Base-by-base conservation (phyloP, 2,797 vertebrate genomes). In the Aulostomus chinensis region DNA sequence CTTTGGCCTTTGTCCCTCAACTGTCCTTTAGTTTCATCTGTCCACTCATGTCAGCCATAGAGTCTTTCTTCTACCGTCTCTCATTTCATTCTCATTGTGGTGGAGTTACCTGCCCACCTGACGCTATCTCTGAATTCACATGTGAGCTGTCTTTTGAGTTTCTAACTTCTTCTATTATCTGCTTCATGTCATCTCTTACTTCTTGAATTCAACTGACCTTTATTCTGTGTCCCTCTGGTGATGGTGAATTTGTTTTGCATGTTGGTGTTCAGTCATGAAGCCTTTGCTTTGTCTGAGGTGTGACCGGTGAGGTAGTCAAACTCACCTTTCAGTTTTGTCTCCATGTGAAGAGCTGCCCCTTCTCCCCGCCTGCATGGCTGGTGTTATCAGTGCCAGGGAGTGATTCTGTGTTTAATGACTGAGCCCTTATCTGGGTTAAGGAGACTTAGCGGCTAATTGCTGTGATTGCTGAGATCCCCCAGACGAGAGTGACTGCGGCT, bases 401-500 rank as follows among this genome's bases (percentile, higher is more conserved):
- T 87, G 90, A 89, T 86, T 70, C 84, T 84, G 84, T 74, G 85
- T 88, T 90, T 92, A 92, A 93, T 91, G 90, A 91, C 89, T 87
- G 86, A 81, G 85, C 69, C 79, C 86, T 93, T 93, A 93, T 93
- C 91, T 79, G 88, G 81, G 86, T 85, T 75, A 81, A 87, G 83
- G 84, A 89, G 90, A 91, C 91, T 91, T 89, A 89, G 81, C 61
- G 66, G 85, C 90, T 93, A 93, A 93, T 92, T 93, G 89, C 90
- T 88, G 84, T 78, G 86, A 91, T 91, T 87, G 89, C 84, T 14
- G 59, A 82, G 80, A 83, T 88, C 87, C 86, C 87, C 83, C 83
- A 78, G 76, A 71, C 83, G 80, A 81, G 83, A 79, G 56, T 29
- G 59, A 70, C 77, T 67, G 76, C 14, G 16, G 81, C 81, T 85